A percentile compares a stretch with the other conserved stretches of the same genome.
Evolutionary conservation across 1,140 invertebrate genomes (phyloP).

Genomic region (Drosophila pachea): DNA sequence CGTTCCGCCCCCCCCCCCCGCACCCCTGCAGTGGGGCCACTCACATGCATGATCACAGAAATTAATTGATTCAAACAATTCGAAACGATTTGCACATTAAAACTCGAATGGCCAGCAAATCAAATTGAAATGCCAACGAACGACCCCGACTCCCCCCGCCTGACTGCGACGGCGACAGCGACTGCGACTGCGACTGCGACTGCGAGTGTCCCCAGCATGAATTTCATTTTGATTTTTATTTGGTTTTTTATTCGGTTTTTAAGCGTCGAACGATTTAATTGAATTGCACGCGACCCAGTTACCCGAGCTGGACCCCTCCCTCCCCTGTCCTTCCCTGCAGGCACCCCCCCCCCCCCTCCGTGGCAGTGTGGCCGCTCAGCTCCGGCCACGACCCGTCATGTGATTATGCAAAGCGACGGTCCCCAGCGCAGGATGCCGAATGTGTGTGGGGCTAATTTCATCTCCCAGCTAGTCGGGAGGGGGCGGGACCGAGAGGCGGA

Average conservation of each 20-base stretch:
- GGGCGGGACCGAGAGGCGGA: too few species aligned
- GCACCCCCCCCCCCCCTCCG: not conserved
- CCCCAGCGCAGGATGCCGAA: constrained; percentile 18
- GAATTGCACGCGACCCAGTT: constrained; percentile 49
- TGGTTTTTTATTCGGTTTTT: constrained; percentile 61
- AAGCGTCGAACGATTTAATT: constrained; percentile 68
- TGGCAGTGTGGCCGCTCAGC: not conserved
- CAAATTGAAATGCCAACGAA: constrained; percentile 67
- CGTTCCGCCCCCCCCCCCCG: not conserved
- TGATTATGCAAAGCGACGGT: constrained; percentile 46
- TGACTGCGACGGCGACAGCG: not conserved
- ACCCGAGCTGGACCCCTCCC: not conserved
- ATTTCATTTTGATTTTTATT: constrained; percentile 73
- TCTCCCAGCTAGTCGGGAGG: too few species aligned
- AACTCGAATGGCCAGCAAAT: constrained; percentile 49
- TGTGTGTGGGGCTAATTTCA: constrained; percentile 36
- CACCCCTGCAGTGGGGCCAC: not conserved
- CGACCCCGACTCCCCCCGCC: not conserved
- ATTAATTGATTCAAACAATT: constrained; percentile 51
- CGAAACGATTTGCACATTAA: constrained; percentile 50
- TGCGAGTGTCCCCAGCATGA: constrained; percentile 40
- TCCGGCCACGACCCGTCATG: constrained; percentile 1
- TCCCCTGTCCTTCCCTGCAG: not conserved
- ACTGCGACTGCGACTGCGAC: not conserved
- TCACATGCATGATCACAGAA: constrained; percentile 34